Conservation (phyloP, 2,797 vertebrate species). For the Periparus ater region DNA sequence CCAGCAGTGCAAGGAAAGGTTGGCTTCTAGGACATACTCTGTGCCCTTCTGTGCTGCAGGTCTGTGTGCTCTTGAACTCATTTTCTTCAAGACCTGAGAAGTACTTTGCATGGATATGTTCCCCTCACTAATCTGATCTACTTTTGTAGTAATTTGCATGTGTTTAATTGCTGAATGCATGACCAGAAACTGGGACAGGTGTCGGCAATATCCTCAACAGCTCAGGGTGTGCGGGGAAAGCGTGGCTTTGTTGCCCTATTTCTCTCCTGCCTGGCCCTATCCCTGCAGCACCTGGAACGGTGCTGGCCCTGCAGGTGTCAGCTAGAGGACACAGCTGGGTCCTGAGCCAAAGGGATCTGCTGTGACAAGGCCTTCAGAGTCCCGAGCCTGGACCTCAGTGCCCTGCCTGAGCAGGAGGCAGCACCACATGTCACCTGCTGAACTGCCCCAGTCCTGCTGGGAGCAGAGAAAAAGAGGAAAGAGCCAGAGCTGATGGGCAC, state of each 20-base stretch:
- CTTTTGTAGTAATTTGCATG: conserved; percentile 54
- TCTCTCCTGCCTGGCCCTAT: not conserved
- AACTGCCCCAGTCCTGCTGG: not conserved
- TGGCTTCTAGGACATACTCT: not conserved
- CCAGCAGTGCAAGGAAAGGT: not conserved
- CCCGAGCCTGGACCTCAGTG: not conserved
- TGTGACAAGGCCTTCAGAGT: not conserved
- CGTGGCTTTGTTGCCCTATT: conserved; percentile 11
- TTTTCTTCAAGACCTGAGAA: conserved; percentile 10
- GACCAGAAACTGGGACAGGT: conserved; percentile 52
- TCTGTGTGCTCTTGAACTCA: conserved; percentile 30
- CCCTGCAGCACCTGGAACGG: not conserved
- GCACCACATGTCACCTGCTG: not conserved
- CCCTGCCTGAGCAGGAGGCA: not conserved
- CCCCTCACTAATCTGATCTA: conserved; percentile 46
- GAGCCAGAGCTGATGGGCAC: not conserved
- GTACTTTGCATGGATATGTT: not conserved
- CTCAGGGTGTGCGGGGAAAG: not conserved
- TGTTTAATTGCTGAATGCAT: conserved; percentile 53
- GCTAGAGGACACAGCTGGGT: not conserved
- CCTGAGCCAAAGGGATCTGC: not conserved
- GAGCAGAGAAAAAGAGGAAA: not conserved
- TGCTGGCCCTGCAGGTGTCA: not conserved
- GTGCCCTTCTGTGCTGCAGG: not conserved
- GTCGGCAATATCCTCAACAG: not conserved